Base-by-base conservation (phyloP, 2,797 vertebrate genomes). In the Cheirogaleus major region DNA sequence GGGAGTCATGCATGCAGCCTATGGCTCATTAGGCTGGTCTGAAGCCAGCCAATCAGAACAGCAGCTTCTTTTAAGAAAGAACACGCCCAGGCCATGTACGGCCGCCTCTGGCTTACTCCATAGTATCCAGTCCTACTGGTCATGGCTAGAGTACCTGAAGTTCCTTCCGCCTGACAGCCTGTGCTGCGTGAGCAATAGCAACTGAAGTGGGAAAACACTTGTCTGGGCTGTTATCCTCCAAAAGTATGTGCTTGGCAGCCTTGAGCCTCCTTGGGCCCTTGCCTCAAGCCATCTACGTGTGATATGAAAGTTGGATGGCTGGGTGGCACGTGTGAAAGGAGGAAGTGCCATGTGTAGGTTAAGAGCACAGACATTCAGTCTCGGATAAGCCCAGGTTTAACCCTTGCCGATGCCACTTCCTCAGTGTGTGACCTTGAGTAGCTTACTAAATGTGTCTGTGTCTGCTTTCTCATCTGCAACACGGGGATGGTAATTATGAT, bases 391-490 rank as follows among this genome's bases (percentile, higher is more conserved):
- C 43, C 35, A 6, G 75, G 30, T 59, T 55, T 17, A 32, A 5
- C 69, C 5, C 18, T 87, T 84, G 48, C 23, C 30, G 76, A 45
- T 45, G 17, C 30, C 38, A 9, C 30, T 73, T 50, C 57, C 30
- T 38, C 38, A 85, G 9, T 79, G n/a, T 82, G 13, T 14, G 30
- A 82, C 43, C 10, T 61, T 32, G 13, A 52, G 14, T 32, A 79
- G 61, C 65, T 80, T 70, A 20, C 14, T 76, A 78, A 93, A 30
- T 5, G 17, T 45, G 30, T 67, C 20, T 67, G 22, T 32, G 59
- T 93, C 57, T 88, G 41, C 57, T 59, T 75, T 50, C 41, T 82
- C 63, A 43, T 76, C 84, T 89, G 20, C 94, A 72, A 84, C 89
- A 63, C 27, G 38, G 25, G 22, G 38, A 25, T 79, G 72, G 35